Percentiles rank a stretch among this genome's conserved stretches.
phyloP scores from a whole-genome alignment of 2,797 vertebrate genomes.

The Etheostoma nigrum region DNA sequence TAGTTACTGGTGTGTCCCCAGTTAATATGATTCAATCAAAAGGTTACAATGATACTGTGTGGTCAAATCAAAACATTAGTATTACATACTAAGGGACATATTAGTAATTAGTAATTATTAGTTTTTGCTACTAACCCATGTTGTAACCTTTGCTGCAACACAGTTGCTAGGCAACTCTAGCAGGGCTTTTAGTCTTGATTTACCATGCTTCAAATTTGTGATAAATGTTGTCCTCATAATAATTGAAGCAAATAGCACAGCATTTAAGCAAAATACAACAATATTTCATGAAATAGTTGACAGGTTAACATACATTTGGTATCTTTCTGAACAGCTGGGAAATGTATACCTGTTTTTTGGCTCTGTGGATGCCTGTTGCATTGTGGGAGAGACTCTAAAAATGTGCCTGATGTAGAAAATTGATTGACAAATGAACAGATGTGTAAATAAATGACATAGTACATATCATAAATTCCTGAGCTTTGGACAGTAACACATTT shows the following conservation, averaged over 20 bases:
- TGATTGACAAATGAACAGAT: neutral
- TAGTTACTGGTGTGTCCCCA: neutral
- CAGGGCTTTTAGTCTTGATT: neutral
- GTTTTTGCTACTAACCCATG: neutral
- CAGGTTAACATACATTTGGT: neutral
- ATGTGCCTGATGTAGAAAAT: neutral
- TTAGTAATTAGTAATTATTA: neutral
- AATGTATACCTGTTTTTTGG: constrained; percentile 13
- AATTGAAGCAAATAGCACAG: neutral
- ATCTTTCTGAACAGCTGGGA: constrained; percentile 9
- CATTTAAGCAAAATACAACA: neutral
- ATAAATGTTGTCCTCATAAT: too few species aligned
- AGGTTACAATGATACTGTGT: neutral
- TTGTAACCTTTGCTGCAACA: neutral
- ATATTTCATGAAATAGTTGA: neutral
- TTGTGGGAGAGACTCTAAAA: constrained; percentile 15
- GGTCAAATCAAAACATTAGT: neutral
- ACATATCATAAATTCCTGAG: too few species aligned
- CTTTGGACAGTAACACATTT: neutral
- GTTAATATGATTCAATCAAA: constrained; percentile 4
- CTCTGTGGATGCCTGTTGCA: neutral
- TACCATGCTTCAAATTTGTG: neutral
- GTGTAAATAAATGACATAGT: neutral
- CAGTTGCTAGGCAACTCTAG: neutral
- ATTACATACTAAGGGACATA: too few species aligned